Percentiles rank a stretch among this genome's conserved stretches.
These are phyloP conservation scores for Protophormia terraenovae DNA, from an alignment of 2,888 invertebrate genomes.

Conservation along the genomic window DNA sequence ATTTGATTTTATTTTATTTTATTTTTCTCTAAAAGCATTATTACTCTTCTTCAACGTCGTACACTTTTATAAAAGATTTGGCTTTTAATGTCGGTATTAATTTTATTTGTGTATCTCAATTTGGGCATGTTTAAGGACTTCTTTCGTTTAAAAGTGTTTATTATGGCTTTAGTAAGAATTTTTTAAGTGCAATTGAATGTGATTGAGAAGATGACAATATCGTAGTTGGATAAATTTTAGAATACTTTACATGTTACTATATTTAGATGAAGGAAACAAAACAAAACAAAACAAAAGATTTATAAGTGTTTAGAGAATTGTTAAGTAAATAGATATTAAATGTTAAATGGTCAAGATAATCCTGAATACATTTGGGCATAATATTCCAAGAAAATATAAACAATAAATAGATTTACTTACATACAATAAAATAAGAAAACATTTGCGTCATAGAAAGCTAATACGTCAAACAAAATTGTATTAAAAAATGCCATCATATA, in stretches of 20 bases:
- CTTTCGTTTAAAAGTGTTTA: neutral
- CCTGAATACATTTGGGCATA: neutral
- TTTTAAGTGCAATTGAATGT: slow-evolving; percentile 6
- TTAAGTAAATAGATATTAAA: neutral
- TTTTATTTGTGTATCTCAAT: neutral
- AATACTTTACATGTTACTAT: neutral
- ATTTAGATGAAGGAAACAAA: neutral
- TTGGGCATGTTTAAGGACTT: slow-evolving; percentile 6
- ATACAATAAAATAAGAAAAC: neutral
- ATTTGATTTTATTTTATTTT: neutral
- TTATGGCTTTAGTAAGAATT: neutral
- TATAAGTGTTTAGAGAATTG: neutral
- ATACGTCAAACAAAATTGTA: no score
- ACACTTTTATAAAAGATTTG: neutral
- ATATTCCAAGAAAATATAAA: neutral
- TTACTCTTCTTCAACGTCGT: neutral
- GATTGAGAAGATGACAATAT: neutral
- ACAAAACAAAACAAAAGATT: no score
- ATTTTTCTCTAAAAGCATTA: neutral
- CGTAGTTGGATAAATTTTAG: neutral
- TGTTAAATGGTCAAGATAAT: neutral
- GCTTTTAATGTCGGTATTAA: neutral
- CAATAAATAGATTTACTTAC: neutral
- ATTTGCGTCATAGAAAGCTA: no score
- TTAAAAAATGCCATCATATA: no score